Evolutionary conservation across 1,140 invertebrate genomes (phyloP), one percentile per base, ranked within the genome.

Genomic region (Probaryconus sp.): DNA sequence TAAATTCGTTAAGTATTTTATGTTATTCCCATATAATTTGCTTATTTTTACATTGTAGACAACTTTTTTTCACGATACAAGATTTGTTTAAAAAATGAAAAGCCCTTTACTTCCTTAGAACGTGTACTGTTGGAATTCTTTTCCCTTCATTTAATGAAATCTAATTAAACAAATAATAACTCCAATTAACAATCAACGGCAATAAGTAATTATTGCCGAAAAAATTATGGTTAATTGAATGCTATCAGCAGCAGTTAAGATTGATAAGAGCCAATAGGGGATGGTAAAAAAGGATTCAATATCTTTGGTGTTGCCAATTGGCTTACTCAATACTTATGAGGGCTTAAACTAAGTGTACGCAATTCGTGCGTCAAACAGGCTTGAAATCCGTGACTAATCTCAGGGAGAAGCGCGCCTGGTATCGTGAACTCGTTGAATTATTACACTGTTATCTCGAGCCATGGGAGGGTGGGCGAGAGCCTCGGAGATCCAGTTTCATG

Each of bases 401-500:
- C 48, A 74, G 53, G 76, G 40, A 79, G 76, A 80, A 72, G 75
- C 61, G 65, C 77, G 77, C 69, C 63, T 61, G 63, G 58, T 82
- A 84, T 85, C 83, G 76, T 82, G 78, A 81, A 83, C 65, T 80
- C 77, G 70, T 79, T 85, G 83, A 86, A 81, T 85, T 86, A 86
- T 85, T 84, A 69, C 76, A 75, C 78, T 80, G 83, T 84, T 85
- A 86, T 86, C 84, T 82, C 56, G 58, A 71, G 55, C 68, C 63
- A 68, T 71, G 63, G 77, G 74, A 76, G 80, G 80, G 64, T 63
- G 60, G 70, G 58, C 47, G 45, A 65, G 58, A 38, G 42, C 64
- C 56, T 60, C 24, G 38, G 60, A 74, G 76, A 85, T 86, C 83
- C 83, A 86, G 85, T 86, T 86, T 85, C 82, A 83, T 84, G 78